Conservation (phyloP, 1,140 invertebrate genomes). For the Rhopalosiphum maidis region DNA sequence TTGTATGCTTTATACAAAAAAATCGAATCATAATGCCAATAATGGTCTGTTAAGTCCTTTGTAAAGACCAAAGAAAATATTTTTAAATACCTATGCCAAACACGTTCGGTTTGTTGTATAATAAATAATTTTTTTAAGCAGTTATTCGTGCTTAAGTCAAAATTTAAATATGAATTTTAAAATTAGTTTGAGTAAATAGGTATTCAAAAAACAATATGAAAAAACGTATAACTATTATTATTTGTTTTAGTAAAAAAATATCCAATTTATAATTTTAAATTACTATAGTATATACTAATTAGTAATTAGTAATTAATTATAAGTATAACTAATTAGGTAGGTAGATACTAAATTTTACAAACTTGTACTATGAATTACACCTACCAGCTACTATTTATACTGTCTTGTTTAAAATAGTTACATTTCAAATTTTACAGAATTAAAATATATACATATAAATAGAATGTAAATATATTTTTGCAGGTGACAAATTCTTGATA, state of each 20-base stretch:
- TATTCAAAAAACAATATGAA: neutral
- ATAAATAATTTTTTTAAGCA: slow-evolving; percentile 6
- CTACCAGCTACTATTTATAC: neutral
- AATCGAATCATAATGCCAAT: neutral
- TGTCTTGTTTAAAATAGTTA: neutral
- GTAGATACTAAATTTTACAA: neutral
- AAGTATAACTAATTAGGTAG: neutral
- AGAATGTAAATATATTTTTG: neutral
- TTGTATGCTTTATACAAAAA: neutral
- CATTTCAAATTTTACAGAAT: neutral
- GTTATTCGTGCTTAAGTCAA: neutral
- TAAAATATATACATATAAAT: neutral
- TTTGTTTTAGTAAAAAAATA: neutral
- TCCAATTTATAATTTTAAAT: neutral
- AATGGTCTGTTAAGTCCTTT: neutral
- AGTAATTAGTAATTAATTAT: neutral
- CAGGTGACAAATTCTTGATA: no score
- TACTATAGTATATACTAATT: neutral
- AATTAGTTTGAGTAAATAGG: neutral
- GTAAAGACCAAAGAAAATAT: neutral
- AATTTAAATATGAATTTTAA: slow-evolving; percentile 19
- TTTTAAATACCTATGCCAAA: neutral
- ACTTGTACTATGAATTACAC: neutral
- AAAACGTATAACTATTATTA: neutral
- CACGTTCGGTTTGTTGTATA: neutral